Conservation (phyloP, 1,140 invertebrate species). For the Heliconius nattereri region DNA sequence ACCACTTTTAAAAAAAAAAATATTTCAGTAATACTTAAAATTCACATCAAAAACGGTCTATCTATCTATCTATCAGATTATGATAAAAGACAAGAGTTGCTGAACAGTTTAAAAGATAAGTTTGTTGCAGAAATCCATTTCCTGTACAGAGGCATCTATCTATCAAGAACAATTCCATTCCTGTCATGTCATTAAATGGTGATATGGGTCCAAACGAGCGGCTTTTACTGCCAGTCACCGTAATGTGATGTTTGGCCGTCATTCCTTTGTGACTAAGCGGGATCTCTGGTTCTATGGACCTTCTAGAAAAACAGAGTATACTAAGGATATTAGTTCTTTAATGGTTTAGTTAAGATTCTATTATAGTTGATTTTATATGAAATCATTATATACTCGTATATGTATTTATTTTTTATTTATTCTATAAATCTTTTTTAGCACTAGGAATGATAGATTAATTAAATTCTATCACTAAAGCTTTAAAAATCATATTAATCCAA, state of each 20-base stretch:
- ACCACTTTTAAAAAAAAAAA: no score
- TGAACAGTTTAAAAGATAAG: slow-evolving; percentile 17
- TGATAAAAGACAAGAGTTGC: not conserved
- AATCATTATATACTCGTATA: no score
- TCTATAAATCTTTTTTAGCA: no score
- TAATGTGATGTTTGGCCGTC: slow-evolving; percentile 37
- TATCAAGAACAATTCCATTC: slow-evolving; percentile 52
- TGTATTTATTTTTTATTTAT: no score
- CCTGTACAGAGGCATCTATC: slow-evolving; percentile 43
- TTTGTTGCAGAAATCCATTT: slow-evolving; percentile 37
- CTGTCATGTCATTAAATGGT: slow-evolving; percentile 54
- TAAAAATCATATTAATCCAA: no score
- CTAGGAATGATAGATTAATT: no score
- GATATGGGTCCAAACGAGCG: slow-evolving; percentile 49
- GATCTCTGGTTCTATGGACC: not conserved
- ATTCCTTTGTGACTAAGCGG: slow-evolving; percentile 30
- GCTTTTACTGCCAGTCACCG: slow-evolving; percentile 47
- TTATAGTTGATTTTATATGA: not conserved
- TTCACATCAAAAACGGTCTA: not conserved
- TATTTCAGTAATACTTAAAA: not conserved
- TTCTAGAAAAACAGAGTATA: not conserved
- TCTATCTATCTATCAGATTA: not conserved
- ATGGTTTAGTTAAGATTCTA: not conserved
- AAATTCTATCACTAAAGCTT: no score
- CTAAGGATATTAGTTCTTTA: not conserved